Percentiles rank a stretch among this genome's conserved stretches.
Evolutionary conservation across 2,113 vertebrate species (phyloP).

Genomic region (Hypanus sabinus): DNA sequence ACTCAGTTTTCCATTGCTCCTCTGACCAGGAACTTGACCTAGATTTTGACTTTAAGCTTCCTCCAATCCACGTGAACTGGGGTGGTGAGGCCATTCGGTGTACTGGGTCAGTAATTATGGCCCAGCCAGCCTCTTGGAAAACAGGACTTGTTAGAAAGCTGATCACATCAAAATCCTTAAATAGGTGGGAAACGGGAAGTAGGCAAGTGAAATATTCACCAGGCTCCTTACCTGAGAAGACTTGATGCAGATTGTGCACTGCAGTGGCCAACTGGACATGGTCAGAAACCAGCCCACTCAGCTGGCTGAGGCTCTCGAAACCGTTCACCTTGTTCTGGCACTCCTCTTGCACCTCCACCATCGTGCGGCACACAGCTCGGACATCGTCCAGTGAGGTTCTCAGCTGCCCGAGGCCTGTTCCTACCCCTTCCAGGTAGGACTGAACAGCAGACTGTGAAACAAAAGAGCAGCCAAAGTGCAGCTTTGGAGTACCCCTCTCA

Average conservation of each 20-base stretch:
- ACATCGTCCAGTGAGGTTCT: constrained; percentile 61
- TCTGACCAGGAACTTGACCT: too few species aligned
- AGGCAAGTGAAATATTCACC: neutral
- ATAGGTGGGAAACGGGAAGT: neutral
- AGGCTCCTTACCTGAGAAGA: constrained; percentile 70
- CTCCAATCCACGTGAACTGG: too few species aligned
- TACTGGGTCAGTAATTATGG: neutral
- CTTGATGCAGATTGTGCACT: constrained; percentile 75
- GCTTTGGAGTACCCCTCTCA: too few species aligned
- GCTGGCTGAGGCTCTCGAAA: constrained; percentile 56
- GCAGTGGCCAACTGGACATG: constrained; percentile 74
- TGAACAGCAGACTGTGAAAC: constrained; percentile 74
- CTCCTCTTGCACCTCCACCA: constrained; percentile 59
- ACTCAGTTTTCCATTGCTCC: too few species aligned
- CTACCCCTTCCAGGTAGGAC: constrained; percentile 86
- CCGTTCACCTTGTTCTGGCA: constrained; percentile 51
- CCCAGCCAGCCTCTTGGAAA: neutral
- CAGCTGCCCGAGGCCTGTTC: constrained; percentile 75
- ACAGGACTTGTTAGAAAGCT: too few species aligned
- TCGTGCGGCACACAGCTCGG: constrained; percentile 56
- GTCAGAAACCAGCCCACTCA: constrained; percentile 58
- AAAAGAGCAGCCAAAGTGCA: neutral
- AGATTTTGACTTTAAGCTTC: too few species aligned
- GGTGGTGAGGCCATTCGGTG: neutral
- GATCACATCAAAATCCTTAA: too few species aligned